A percentile compares a stretch with the other conserved stretches of the same genome.
These are phyloP conservation scores for Trichacis sp. DNA, from an alignment of 2,888 invertebrate genomes.

Conservation along the genomic window DNA sequence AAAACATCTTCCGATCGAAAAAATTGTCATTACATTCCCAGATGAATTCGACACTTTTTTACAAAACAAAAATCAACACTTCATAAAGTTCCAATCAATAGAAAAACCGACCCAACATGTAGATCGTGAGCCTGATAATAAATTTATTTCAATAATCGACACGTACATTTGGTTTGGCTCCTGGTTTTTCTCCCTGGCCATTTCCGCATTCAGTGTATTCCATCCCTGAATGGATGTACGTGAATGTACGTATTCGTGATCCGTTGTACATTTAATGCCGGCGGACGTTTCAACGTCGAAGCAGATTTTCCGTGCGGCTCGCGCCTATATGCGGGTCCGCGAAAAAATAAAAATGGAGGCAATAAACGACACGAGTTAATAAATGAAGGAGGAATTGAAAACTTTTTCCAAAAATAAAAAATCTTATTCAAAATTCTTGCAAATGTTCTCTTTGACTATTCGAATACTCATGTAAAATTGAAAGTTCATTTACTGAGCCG, in stretches of 20 bases:
- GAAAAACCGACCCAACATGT: constrained; percentile 15
- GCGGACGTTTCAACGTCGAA: constrained; percentile 34
- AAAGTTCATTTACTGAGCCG: no score
- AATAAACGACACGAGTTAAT: no score
- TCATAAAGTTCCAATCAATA: constrained; percentile 1
- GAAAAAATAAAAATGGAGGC: constrained; percentile 47
- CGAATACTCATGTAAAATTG: no score
- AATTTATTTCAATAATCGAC: constrained; percentile 42
- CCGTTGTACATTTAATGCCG: constrained; percentile 36
- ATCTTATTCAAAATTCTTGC: no score
- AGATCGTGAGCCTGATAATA: constrained; percentile 22
- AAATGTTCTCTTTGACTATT: no score
- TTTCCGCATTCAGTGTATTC: constrained; percentile 1
- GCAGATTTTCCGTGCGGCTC: constrained; percentile 35
- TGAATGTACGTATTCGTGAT: constrained; percentile 30
- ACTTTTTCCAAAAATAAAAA: no score
- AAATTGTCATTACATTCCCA: no score
- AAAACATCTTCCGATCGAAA: no score
- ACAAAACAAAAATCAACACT: not conserved
- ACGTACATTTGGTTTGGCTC: constrained; percentile 21
- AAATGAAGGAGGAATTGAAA: no score
- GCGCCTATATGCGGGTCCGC: constrained; percentile 21
- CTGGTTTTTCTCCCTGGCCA: constrained; percentile 13
- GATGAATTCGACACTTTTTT: no score
- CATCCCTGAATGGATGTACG: constrained; percentile 30